phyloP scores from a whole-genome alignment of 2,888 invertebrate genomes.

The Leucophenga montana region DNA sequence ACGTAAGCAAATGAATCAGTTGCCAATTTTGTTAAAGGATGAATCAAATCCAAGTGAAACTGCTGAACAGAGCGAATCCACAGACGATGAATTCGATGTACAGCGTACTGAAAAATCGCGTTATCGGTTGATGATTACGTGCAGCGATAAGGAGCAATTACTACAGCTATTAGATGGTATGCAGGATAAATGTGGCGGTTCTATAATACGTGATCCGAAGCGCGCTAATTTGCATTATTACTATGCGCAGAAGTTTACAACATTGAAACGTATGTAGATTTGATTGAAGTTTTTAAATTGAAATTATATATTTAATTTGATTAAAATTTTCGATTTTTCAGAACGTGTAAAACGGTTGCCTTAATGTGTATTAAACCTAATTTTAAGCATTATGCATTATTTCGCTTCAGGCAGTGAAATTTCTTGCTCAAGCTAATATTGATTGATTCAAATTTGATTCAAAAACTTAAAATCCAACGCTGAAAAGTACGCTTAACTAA shows the following conservation, averaged over 20 bases:
- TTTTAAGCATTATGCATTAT: not conserved
- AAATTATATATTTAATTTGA: not conserved
- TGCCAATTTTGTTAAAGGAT: slow-evolving; percentile 38
- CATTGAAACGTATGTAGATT: not conserved
- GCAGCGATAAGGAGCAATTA: slow-evolving; percentile 48
- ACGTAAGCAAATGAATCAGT: not conserved
- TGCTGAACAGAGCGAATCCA: slow-evolving; percentile 39
- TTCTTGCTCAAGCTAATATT: too few species aligned
- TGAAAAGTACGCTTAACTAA: too few species aligned
- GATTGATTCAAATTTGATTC: too few species aligned
- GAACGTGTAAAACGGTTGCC: not conserved
- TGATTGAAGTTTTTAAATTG: not conserved
- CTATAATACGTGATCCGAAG: slow-evolving; percentile 41
- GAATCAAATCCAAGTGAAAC: slow-evolving; percentile 44
- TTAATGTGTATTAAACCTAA: not conserved
- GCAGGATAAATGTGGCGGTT: slow-evolving; percentile 49
- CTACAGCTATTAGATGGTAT: slow-evolving; percentile 52
- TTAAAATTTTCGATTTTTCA: not conserved
- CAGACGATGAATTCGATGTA: slow-evolving; percentile 47
- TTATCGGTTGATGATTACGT: slow-evolving; percentile 48
- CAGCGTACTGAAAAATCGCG: slow-evolving; percentile 45
- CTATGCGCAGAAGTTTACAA: not conserved
- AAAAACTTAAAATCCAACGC: too few species aligned
- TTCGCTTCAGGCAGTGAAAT: too few species aligned
- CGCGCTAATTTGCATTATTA: slow-evolving; percentile 3